phyloP scores from a whole-genome alignment of 2,888 invertebrate genomes.

The Hemaris fuciformis region DNA sequence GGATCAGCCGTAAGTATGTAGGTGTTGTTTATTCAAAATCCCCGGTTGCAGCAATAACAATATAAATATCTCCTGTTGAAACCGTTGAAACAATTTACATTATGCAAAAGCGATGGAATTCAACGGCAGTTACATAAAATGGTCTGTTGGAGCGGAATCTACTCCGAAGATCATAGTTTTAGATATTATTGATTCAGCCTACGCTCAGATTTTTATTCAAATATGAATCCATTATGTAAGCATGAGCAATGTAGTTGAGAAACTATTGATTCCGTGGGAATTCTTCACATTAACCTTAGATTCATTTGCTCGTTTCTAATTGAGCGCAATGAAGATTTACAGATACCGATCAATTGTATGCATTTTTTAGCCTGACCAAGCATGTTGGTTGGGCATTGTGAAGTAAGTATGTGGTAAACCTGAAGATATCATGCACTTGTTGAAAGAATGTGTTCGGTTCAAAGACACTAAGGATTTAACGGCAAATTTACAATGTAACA shows the following conservation, averaged over 20 bases:
- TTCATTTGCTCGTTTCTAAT: no score
- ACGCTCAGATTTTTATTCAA: conserved; percentile 4
- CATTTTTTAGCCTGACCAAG: no score
- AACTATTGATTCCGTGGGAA: background rate
- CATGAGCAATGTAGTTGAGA: background rate
- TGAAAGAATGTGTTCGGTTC: no score
- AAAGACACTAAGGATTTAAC: no score
- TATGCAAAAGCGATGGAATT: background rate
- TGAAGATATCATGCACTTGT: no score
- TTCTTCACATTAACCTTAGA: no score
- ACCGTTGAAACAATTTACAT: background rate
- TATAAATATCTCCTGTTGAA: background rate
- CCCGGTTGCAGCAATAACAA: background rate
- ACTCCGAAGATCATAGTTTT: background rate
- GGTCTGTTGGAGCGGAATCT: background rate
- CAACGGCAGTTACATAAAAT: background rate
- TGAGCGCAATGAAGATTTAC: no score
- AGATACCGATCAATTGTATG: no score
- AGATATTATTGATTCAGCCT: conserved; percentile 1
- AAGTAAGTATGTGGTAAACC: no score
- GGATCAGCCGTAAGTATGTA: no score
- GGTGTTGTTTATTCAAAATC: background rate
- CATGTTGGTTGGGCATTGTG: no score
- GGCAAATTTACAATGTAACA: no score
- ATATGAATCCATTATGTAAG: background rate